Evolutionary conservation across 2,888 invertebrate species (phyloP).

Genomic region (Pomacea canaliculata): DNA sequence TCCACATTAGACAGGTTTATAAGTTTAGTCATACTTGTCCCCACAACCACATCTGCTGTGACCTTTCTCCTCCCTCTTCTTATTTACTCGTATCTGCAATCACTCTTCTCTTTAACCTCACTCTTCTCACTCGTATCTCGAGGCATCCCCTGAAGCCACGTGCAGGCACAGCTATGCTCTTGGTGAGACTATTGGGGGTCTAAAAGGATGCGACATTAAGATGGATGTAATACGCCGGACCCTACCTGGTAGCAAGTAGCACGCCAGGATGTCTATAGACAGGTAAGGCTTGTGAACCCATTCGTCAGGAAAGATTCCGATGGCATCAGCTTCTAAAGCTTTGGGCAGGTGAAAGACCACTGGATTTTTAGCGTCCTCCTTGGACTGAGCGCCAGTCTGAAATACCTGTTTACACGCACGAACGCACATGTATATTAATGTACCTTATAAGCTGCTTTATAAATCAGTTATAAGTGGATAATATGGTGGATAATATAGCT

Average conservation of each 20-base stretch:
- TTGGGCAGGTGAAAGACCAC: constrained; percentile 29
- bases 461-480: no score
- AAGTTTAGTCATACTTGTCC: no score
- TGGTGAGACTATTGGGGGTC: constrained; percentile 14
- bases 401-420: constrained; percentile 27
- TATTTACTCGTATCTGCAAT: no score
- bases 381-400: not conserved
- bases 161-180: not conserved
- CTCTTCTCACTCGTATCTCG: not conserved
- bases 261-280: constrained; percentile 28
- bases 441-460: no score
- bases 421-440: not conserved
- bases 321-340: constrained; percentile 22
- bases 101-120: not conserved
- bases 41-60: no score
- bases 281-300: constrained; percentile 32
- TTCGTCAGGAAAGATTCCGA: constrained; percentile 34
- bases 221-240: not conserved
- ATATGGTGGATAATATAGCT: no score
- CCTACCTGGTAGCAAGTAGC: constrained; percentile 9
- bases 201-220: constrained; percentile 10
- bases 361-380: not conserved
- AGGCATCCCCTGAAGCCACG: not conserved
- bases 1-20: no score
- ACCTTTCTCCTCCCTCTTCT: no score